These are phyloP conservation scores for Argopecten irradians DNA, from an alignment of 1,140 invertebrate genomes.

Conservation along the genomic window DNA sequence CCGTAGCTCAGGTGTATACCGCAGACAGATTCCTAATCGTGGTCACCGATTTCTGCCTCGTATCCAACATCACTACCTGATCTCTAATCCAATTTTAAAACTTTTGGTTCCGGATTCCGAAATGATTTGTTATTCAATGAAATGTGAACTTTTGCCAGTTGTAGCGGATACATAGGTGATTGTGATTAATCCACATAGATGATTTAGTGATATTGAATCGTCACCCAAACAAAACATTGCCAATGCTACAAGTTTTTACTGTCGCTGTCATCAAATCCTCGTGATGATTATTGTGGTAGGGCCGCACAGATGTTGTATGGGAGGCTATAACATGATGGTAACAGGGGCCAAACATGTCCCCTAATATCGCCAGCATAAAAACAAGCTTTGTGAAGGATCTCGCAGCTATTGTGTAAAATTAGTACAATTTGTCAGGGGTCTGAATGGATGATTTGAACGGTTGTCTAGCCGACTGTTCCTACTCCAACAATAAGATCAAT, in stretches of 20 bases:
- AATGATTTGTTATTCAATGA: not conserved
- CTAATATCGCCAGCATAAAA: not conserved
- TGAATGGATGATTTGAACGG: not conserved
- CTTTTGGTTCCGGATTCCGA: not conserved
- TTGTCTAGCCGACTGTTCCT: not conserved
- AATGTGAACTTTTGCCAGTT: not conserved
- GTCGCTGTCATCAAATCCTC: slow-evolving; percentile 6
- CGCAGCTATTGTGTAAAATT: not conserved
- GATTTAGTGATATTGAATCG: not conserved
- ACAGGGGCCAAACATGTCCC: not conserved
- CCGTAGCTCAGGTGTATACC: not conserved
- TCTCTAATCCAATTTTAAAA: slow-evolving; percentile 5
- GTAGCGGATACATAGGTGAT: slow-evolving; percentile 20
- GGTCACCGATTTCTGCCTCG: not conserved
- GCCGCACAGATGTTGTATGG: not conserved
- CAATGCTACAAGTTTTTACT: not conserved
- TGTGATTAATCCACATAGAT: slow-evolving; percentile 7
- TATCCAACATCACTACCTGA: not conserved
- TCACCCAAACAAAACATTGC: not conserved
- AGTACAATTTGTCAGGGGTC: not conserved
- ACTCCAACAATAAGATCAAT: not conserved
- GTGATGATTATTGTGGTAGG: not conserved
- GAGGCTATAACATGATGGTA: not conserved
- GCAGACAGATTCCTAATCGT: not conserved
- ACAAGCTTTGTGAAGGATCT: not conserved